Evolutionary conservation across 1,140 invertebrate species (phyloP), one percentile per base, ranked within the genome.

Genomic region (Dreissena rostriformis): DNA sequence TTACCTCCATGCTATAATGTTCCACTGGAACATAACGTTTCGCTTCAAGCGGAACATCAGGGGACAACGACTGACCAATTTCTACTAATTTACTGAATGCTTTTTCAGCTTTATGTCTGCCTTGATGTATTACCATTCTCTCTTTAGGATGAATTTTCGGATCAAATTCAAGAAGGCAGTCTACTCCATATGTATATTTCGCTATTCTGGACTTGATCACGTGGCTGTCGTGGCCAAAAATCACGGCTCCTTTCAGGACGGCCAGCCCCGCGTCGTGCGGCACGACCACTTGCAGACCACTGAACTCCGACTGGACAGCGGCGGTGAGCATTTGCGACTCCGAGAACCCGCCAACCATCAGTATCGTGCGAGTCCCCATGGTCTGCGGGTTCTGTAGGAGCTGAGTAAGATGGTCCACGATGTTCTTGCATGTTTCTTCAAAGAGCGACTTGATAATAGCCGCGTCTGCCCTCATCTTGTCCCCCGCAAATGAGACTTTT

Each of bases 341-440:
- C 1, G 87, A 88, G 73, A 86, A 88, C 15, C 86, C 87, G 39
- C 87, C 87, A 14, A 88, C 87, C 86, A 88, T 86, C 52, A 88
- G 52, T 29, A 88, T 80, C 4, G 78, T 66, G 0, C 68, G 52
- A n/a, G 81, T 76, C 24, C 67, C 66, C 51, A 71, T 5, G 26
- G 66, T 28, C n/a, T 49, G 24, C 6, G 51, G 22, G 11, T 49
- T 17, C 0, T 14, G 6, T 2, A 82, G 61, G 14, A 82, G 22
- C 5, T 19, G 39, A 1, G 39, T 68, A 0, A 82, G 6, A 57
- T 82, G 81, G 14, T 53, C 0, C 10, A 66, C 57, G 24, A 82
- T 75, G 17, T 4, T 28, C 39, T 67, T 24, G 61, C n/a, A 29
- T 4, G 81, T 61, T 4, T 57, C 49, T 6, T 49, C n/a, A 57